Evolutionary conservation across 2,888 invertebrate genomes (phyloP), one percentile per base, ranked within the genome.

Genomic region (Cremastinae sp.): DNA sequence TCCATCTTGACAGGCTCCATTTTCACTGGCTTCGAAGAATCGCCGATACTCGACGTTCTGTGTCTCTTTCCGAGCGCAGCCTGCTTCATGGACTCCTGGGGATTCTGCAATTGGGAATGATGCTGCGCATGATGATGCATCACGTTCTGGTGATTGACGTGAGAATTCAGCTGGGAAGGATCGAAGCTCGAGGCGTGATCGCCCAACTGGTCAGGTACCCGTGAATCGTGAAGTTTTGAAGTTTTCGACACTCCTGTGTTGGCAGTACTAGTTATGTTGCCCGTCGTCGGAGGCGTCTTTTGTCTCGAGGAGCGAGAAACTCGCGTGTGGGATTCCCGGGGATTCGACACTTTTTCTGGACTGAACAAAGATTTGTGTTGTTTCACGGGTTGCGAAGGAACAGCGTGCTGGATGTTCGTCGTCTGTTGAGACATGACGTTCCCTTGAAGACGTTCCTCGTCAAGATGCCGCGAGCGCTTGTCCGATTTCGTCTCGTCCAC

Each of bases 261-360:
- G 18, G 1, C 16, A 35, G 78, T 12, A 85, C 85, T 70, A 80
- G 84, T 41, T 82, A 81, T 68, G 81, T 87, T 85, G 8, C 85
- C 86, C 2, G 89, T 88, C 3, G 90, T 90, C 0, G 86, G 87
- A 18, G 92, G 92, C 0, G 91, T 91, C 86, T 92, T 92, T 0
- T 92, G 92, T 0, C 91, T 92, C 1, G 91, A 92, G 0, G 92
- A 92, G 0, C 91, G 92, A 0, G 91, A 84, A 64, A 86, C 78
- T 81, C 74, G 78, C 87, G 91, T 16, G 86, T 84, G 79, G 82
- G 81, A 87, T n/a, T 92, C 91, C 0, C 90, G 90, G 3, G 88
- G 90, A 1, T 90, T 86, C 4, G 93, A 92, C 0, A 92, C 91
- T 0, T 93, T 93, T 77, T 94, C 94, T 0, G 94, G 94, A 1